A percentile compares a stretch with the other conserved stretches of the same genome.
These are phyloP conservation scores for Blennius ocellaris DNA, from an alignment of 2,113 vertebrate genomes.

Conservation along the genomic window DNA sequence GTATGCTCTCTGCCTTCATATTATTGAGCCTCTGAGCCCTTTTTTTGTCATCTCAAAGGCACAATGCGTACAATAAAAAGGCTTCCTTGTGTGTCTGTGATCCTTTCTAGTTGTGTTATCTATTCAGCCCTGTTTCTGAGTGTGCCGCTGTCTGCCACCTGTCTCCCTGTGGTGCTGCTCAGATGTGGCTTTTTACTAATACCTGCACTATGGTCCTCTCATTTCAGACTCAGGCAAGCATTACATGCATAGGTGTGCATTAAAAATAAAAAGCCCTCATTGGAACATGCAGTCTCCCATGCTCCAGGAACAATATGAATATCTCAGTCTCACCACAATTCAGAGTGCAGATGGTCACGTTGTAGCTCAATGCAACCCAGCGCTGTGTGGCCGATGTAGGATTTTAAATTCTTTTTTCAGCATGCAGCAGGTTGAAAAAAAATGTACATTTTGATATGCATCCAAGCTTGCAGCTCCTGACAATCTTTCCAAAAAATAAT, in stretches of 20 bases:
- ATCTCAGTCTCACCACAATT: constrained; percentile 39
- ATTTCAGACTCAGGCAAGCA: constrained; percentile 48
- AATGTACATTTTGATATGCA: background rate
- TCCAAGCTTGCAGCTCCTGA: background rate
- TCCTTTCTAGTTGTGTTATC: constrained; percentile 51
- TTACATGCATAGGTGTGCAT: constrained; percentile 54
- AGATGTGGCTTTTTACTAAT: constrained; percentile 73
- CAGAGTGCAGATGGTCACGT: constrained; percentile 60
- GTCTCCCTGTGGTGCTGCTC: constrained; percentile 55
- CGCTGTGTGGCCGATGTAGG: constrained; percentile 4
- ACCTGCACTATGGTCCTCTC: constrained; percentile 54
- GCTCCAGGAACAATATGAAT: constrained; percentile 37
- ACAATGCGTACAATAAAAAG: constrained; percentile 28
- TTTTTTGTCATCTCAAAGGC: constrained; percentile 35
- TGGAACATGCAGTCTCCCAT: constrained; percentile 21
- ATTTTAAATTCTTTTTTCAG: too few species aligned
- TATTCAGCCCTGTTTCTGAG: constrained; percentile 48
- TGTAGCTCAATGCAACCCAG: constrained; percentile 10
- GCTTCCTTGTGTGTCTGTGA: constrained; percentile 64
- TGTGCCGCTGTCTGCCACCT: constrained; percentile 47
- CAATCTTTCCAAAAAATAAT: constrained; percentile 13
- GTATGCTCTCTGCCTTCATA: background rate
- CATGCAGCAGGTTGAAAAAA: background rate
- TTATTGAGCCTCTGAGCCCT: background rate
- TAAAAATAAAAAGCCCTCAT: constrained; percentile 64